Evolutionary conservation across 2,888 invertebrate genomes (phyloP).

Genomic region (Lasius fuliginosus): DNA sequence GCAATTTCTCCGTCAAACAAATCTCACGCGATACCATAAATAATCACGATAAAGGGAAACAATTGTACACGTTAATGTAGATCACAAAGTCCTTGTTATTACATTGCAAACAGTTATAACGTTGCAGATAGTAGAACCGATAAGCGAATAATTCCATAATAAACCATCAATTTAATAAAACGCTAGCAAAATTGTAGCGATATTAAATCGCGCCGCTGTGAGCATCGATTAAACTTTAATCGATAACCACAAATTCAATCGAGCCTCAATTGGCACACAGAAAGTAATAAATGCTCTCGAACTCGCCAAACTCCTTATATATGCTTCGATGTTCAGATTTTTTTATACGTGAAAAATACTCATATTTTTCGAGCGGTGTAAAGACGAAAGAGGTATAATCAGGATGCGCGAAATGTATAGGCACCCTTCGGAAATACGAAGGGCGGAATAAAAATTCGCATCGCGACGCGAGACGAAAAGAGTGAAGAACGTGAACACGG

Average conservation of each 20-base stretch:
- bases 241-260: neutral
- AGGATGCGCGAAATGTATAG: slow-evolving; percentile 16
- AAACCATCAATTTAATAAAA: slow-evolving; percentile 28
- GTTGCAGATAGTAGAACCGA: neutral
- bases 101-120: neutral
- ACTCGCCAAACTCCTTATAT: neutral
- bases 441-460: slow-evolving; percentile 24
- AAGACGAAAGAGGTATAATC: slow-evolving; percentile 18
- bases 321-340: neutral
- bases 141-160: slow-evolving; percentile 23
- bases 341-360: neutral
- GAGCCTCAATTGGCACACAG: neutral
- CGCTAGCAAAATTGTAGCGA: neutral
- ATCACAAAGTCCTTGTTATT: neutral
- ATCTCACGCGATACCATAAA: neutral
- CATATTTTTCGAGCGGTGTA: neutral
- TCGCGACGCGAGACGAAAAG: slow-evolving; percentile 2
- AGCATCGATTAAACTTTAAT: slow-evolving; percentile 23
- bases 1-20: neutral
- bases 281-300: slow-evolving; percentile 5
- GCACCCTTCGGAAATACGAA: neutral
- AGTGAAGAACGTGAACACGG: neutral
- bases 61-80: neutral
- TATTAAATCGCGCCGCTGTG: neutral
- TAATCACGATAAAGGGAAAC: neutral